Evolutionary conservation across 2,888 invertebrate species (phyloP).

Genomic region (Strigamia transsilvanica): DNA sequence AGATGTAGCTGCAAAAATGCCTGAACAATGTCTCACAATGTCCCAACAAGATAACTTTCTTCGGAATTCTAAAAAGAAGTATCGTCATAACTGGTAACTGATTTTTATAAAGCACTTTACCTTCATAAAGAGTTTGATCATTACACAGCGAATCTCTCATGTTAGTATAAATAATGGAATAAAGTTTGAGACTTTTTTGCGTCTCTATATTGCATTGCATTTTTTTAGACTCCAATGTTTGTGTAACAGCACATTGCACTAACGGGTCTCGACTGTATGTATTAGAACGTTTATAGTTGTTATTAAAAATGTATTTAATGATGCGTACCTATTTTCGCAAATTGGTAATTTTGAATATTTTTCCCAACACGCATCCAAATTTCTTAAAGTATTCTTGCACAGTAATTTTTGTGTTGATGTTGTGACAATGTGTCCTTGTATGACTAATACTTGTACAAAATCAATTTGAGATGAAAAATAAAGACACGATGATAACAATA

Average conservation of each 20-base stretch:
- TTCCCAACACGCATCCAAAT: neutral
- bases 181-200: neutral
- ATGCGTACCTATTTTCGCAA: constrained; percentile 12
- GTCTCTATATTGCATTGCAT: neutral
- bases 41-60: constrained; percentile 1
- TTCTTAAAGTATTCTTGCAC: neutral
- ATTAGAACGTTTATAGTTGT: neutral
- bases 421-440: neutral
- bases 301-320: neutral
- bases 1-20: constrained; percentile 10
- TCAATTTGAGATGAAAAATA: constrained; percentile 5
- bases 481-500: neutral
- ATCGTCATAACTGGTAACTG: neutral
- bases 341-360: neutral
- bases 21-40: neutral
- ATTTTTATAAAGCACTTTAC: neutral
- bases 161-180: constrained; percentile 6
- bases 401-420: neutral
- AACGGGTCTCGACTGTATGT: neutral
- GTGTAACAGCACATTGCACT: constrained; percentile 3
- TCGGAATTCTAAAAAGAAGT: neutral
- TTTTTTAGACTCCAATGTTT: neutral
- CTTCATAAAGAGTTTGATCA: neutral
- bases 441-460: neutral
- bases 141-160: neutral